Evolutionary conservation across 2,113 vertebrate species (phyloP), one percentile per base, ranked within the genome.

Genomic region (Castor canadensis): DNA sequence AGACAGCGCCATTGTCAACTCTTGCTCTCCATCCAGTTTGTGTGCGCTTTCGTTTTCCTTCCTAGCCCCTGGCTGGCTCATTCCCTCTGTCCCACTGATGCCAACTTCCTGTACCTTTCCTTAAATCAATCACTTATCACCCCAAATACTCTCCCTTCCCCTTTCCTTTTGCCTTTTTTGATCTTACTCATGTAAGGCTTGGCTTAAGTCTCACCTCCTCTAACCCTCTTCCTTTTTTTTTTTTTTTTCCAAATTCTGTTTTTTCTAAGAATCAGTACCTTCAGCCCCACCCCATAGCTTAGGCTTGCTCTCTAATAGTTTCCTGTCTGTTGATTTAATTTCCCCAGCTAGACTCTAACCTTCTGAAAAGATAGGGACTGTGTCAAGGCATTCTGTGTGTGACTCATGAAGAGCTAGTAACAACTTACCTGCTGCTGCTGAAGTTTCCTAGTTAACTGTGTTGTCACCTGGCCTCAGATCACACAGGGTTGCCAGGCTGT

Each of bases 401-500:
- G 22, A 26, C 38, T 40, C 24, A 40, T 0, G 35, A 52, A 43
- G 28, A 3, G 9, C 77, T 62, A 9, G 56, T 56, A n/a, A 19
- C 12, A 0, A 30, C 28, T 22, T 20, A 1, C 67, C 64, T 26
- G 43, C 71, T 62, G 47, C 58, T 45, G n/a, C 38, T 47, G 30
- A 38, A 35, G 28, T 35, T 43, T 77, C 45, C 1, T 1, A 1
- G 19, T 26, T 22, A 62, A 15, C n/a, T 40, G 24, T 9, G 13
- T 6, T 20, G 28, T 54, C 10, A 4, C 5, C 26, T 1, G 0
- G 9, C 6, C 45, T 58, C 12, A 35, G 69, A 3, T 10, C 3
- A 0, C 20, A 1, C 0, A n/a, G 1, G 24, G 15, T 8, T 22
- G 38, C 67, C 30, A 45, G 40, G n/a, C 5, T 28, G 35, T 35